Evolutionary conservation across 2,888 invertebrate genomes (phyloP), one percentile per base, ranked within the genome.

Genomic region (Litoditis marina): DNA sequence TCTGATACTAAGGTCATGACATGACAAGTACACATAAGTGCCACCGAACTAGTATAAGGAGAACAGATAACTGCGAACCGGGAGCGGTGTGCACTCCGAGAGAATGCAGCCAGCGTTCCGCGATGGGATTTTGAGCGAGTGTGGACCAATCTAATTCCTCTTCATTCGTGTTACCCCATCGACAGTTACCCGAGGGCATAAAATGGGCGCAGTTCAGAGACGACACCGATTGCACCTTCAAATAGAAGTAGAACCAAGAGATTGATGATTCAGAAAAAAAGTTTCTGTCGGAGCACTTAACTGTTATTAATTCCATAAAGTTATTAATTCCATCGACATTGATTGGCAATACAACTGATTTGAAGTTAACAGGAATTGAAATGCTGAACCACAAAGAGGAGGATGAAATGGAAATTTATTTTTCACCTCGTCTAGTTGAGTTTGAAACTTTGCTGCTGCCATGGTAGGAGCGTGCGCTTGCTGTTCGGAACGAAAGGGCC

Each of bases 131-230:
- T 39, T 65, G 65, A 11, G 52, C 50, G 0, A 71, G 36, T 1
- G 72, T 66, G 4, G 64, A 59, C 77, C 77, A 77, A 52, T 77
- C 74, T 25, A 77, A 55, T 53, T 75, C 77, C 25, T 77, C 77
- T 32, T 75, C 73, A 47, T 73, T 72, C 4, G 74, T 76, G 42
- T 77, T 77, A 19, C 73, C 67, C 77, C 77, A 77, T 8, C 69
- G 61, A 58, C 77, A 77, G 8, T 66, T 65, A 27, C 69, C 60
- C 36, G 54, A 59, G 19, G 57, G 59, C 31, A 60, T 52, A 27
- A 74, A 73, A 5, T 55, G 64, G 2, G 64, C 65, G 32, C 74
- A 74, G 47, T 76, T 74, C 51, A 76, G 53, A 0, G 66, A 49
- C 11, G 72, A 63, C 0, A 65, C 53, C 1, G 61, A 25, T 19